These are phyloP conservation scores for Theretra japonica DNA, from an alignment of 2,888 invertebrate genomes.

Conservation along the genomic window DNA sequence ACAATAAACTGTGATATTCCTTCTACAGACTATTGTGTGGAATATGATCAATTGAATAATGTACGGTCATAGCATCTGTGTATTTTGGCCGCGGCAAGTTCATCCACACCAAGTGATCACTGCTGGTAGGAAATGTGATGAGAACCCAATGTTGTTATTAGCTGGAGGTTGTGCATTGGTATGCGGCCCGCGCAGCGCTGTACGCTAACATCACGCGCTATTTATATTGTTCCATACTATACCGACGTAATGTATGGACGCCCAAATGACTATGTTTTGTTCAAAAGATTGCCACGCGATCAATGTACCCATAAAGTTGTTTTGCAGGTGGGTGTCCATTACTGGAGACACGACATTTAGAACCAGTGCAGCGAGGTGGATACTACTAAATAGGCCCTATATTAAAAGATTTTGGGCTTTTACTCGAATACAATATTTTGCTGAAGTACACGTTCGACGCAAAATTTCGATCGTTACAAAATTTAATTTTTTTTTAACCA, in stretches of 20 bases:
- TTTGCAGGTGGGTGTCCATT: background rate
- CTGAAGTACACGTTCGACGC: too few relatives aligned
- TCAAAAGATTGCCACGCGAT: background rate
- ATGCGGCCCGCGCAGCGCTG: slow-evolving; percentile 2
- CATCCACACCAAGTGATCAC: slow-evolving; percentile 18
- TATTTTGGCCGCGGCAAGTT: background rate
- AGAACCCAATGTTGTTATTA: slow-evolving; percentile 14
- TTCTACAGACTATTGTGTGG: too few relatives aligned
- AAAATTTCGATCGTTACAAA: too few relatives aligned
- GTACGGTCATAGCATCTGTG: background rate
- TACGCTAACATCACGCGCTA: slow-evolving; percentile 29
- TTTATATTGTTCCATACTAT: slow-evolving; percentile 23
- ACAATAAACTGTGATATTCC: too few relatives aligned
- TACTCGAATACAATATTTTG: too few relatives aligned
- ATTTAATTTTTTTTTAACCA: too few relatives aligned
- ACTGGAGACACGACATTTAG: background rate
- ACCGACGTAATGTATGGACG: slow-evolving; percentile 19
- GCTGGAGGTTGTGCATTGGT: slow-evolving; percentile 12
- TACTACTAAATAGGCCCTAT: too few relatives aligned
- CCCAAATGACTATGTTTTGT: slow-evolving; percentile 31
- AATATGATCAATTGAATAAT: background rate
- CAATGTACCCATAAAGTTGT: background rate
- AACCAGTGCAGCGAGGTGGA: background rate
- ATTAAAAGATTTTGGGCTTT: too few relatives aligned
- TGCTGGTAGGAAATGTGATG: slow-evolving; percentile 14